Base-by-base conservation (phyloP, 1,140 invertebrate genomes). In the Latrodectus geometricus region DNA sequence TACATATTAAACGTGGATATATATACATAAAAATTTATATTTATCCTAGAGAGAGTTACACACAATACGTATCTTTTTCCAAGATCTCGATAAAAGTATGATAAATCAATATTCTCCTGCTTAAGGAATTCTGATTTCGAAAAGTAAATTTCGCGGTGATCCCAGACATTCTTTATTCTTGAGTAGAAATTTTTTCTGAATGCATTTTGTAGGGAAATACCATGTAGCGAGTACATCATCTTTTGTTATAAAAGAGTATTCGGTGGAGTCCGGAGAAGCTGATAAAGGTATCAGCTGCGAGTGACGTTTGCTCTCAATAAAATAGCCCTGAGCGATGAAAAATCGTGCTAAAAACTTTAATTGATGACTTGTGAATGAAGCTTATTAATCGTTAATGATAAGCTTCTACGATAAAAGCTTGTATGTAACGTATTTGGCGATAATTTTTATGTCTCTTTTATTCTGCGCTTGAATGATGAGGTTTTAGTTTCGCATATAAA, bases 331-430 rank as follows among this genome's bases (percentile, higher is more conserved):
- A 49, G 23, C 21, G 49, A 68, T 23, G 35, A 66, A 78, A 61
- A 49, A 66, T 14, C 14, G 49, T 48, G 66, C 14, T 11, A 70
- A 80, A 80, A 54, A 54, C 17, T 80, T 80, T 80, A 70, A 80
- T 80, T 80, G 35, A 80, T 80, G 78, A 80, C 78, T 80, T 80
- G 78, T 80, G 70, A 80, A 80, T 80, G 78, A 80, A 72, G 17
- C 68, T 70, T 80, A 80, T 80, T 68, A 80, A 80, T 80, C 78
- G 78, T 35, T 66, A 80, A 80, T 80, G 78, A 80, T 80, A 80
- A 69, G 68, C 66, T 49, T n/a, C 17, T 8, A 74, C 17, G 12
- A 61, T 61, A 61, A 11, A 14, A 11, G 54, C 54, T 35, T 35
- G 54, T 14, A 50, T 74, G 48, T 17, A 14, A 52, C 35, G 5